Evolutionary conservation across 1,140 invertebrate genomes (phyloP), one percentile per base, ranked within the genome.

Genomic region (Nymphalis io): DNA sequence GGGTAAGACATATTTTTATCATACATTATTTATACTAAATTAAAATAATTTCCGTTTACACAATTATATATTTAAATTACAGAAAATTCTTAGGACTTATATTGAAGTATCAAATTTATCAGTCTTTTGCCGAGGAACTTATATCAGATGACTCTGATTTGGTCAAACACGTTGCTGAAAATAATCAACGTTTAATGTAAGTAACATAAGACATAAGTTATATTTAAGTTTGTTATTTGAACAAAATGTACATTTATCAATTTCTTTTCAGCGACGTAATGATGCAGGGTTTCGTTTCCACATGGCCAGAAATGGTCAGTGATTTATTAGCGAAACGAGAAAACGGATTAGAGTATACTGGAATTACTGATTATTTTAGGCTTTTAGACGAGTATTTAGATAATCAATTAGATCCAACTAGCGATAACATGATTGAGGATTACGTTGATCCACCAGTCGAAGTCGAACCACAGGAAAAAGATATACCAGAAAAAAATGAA

Each of bases 381-480:
- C 73, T 90, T 12, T 71, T 91, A 72, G 89, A 91, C 60, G 88
- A 91, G 73, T 90, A 91, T 76, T 78, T 91, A 73, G 89, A 91
- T 60, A 87, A 82, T 51, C 84, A 89, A 73, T 68, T 91, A 60
- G 85, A 91, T 58, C 89, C 89, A 60, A 15, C 79, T 10, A 60
- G 44, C 39, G 83, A 88, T 6, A 72, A 72, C 60, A 69, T 71
- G 18, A 55, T 74, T 1, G 80, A 83, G 16, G 87, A 89, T 57
- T 90, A 89, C 33, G 61, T 84, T 10, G 87, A 88, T 67, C 71
- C 81, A 27, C 76, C 76, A 13, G 67, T 70, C 2, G 75, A 82
- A 68, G 70, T 64, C 51, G 65, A 75, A 59, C 57, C 73, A 1
- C 61, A 75, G 72, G 80, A 82, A 65, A 87, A 88, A 53, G 84